Evolutionary conservation across 2,113 vertebrate species (phyloP).

Genomic region (Perca schrenkii): DNA sequence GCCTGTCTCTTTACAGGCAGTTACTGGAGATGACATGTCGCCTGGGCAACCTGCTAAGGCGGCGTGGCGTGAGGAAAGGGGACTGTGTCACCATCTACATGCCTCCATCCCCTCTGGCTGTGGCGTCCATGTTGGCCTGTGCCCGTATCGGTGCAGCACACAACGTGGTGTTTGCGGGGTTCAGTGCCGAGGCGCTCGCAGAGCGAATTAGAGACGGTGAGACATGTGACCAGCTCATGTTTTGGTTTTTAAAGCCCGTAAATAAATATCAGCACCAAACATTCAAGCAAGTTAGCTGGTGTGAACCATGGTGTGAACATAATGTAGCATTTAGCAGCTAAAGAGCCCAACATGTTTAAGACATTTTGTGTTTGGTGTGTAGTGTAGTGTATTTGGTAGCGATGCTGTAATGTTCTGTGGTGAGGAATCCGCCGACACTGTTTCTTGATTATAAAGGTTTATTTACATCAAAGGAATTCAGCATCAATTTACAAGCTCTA

Average conservation of each 20-base stretch:
- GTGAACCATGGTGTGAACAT: neutral
- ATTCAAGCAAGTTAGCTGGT: neutral
- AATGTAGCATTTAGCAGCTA: neutral
- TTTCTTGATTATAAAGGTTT: too few relatives aligned
- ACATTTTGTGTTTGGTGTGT: neutral
- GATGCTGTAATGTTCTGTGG: too few relatives aligned
- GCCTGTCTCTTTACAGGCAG: slow-evolving; percentile 72
- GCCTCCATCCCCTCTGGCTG: slow-evolving; percentile 84
- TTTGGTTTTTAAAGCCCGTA: neutral
- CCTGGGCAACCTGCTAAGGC: slow-evolving; percentile 84
- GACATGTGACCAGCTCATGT: slow-evolving; percentile 22
- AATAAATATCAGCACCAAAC: neutral
- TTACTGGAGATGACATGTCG: slow-evolving; percentile 86
- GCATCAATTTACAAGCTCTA: too few relatives aligned
- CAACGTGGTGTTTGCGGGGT: slow-evolving; percentile 86
- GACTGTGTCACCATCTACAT: slow-evolving; percentile 89
- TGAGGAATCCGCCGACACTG: too few relatives aligned
- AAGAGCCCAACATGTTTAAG: neutral
- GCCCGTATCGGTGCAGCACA: slow-evolving; percentile 84
- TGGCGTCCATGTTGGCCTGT: slow-evolving; percentile 88
- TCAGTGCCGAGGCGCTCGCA: slow-evolving; percentile 85
- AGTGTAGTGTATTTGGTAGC: too few relatives aligned
- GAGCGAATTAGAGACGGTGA: slow-evolving; percentile 87
- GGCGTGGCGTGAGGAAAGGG: slow-evolving; percentile 82
- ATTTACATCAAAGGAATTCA: too few relatives aligned